These are phyloP conservation scores for Machimus atricapillus DNA, from an alignment of 2,888 invertebrate genomes.

Conservation along the genomic window DNA sequence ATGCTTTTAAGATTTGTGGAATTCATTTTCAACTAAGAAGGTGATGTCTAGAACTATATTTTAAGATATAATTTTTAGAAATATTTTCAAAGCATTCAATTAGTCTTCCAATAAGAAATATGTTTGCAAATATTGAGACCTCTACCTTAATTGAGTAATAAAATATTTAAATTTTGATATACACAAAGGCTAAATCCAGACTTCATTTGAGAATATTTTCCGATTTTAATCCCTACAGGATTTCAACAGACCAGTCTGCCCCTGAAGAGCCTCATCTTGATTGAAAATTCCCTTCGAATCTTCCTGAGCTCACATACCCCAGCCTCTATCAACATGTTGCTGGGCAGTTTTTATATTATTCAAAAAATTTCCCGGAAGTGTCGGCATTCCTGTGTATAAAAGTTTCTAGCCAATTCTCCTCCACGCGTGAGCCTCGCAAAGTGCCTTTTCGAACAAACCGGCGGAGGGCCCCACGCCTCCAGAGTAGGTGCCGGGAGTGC, in stretches of 20 bases:
- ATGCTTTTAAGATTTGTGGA: background rate
- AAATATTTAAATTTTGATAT: background rate
- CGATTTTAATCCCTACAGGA: background rate
- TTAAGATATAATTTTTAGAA: background rate
- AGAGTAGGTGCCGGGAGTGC: background rate
- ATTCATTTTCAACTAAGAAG: background rate
- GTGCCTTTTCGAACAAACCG: background rate
- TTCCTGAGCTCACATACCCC: background rate
- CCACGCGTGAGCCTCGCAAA: background rate
- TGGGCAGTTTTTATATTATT: background rate
- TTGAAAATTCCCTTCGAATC: background rate
- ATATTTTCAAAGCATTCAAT: background rate
- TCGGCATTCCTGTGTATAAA: background rate
- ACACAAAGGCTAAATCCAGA: background rate
- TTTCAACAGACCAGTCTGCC: background rate
- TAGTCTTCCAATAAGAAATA: background rate
- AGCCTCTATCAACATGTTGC: background rate
- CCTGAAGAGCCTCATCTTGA: background rate
- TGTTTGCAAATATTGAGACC: background rate
- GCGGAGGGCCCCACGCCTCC: background rate
- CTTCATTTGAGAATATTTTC: background rate
- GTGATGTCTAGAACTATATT: background rate
- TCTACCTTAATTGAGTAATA: background rate
- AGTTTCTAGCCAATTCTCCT: background rate
- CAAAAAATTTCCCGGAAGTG: constrained; percentile 1